These are phyloP conservation scores for Rhynchotus rufescens DNA, from an alignment of 2,797 vertebrate genomes.

Conservation along the genomic window DNA sequence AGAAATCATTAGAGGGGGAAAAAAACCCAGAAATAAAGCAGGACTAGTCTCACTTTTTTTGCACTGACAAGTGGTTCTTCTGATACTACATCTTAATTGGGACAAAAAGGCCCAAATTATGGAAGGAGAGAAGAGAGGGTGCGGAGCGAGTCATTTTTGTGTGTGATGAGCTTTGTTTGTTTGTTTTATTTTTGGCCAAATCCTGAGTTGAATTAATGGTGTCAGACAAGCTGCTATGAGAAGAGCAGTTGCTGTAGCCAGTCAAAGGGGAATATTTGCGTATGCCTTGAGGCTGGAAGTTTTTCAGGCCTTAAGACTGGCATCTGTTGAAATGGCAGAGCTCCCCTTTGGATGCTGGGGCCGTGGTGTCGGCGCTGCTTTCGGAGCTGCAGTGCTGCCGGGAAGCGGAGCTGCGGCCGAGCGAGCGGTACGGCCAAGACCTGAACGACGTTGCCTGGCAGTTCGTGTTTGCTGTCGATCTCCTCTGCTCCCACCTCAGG, in stretches of 20 bases:
- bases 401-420: conserved; percentile 83
- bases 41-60: not conserved
- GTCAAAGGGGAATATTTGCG: not conserved
- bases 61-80: not conserved
- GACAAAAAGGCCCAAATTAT: not conserved
- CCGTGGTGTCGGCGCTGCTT: conserved; percentile 86
- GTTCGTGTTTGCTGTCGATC: conserved; percentile 87
- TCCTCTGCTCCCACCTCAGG: conserved; percentile 88
- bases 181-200: not conserved
- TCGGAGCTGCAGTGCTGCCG: conserved; percentile 84
- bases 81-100: not conserved
- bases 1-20: not conserved
- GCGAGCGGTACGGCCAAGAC: conserved; percentile 86
- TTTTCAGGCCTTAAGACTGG: conserved; percentile 13
- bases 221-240: not conserved
- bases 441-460: conserved; percentile 88
- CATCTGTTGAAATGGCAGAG: conserved; percentile 77
- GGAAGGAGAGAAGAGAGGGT: not conserved
- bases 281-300: not conserved
- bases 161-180: not conserved
- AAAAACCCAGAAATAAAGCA: not conserved
- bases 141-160: not conserved
- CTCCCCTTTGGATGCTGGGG: conserved; percentile 84
- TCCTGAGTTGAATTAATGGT: not conserved
- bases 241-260: not conserved